These are phyloP conservation scores for Criorhina ranunculi DNA, from an alignment of 2,888 invertebrate species.

Conservation along the genomic window DNA sequence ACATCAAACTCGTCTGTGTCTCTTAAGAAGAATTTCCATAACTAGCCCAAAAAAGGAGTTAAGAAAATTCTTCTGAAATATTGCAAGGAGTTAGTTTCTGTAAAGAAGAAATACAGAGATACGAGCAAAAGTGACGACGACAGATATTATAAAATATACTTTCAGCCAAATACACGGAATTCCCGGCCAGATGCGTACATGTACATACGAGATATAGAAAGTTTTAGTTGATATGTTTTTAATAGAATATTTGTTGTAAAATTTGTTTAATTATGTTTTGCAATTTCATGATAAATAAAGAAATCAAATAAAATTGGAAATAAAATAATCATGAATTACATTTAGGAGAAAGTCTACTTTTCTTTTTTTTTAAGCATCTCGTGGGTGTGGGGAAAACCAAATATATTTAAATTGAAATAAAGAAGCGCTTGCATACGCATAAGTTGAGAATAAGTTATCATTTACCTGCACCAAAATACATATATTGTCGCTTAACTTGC, in stretches of 20 bases:
- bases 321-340: conserved; percentile 45
- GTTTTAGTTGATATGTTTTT: conserved; percentile 60
- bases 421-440: conserved; percentile 39
- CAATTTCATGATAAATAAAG: conserved; percentile 32
- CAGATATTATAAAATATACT: conserved; percentile 77
- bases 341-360: conserved; percentile 20
- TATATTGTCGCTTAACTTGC: conserved; percentile 38
- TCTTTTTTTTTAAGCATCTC: conserved; percentile 37
- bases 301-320: conserved; percentile 56
- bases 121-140: conserved; percentile 77
- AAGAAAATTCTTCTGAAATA: conserved; percentile 72
- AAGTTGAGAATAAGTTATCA: conserved; percentile 16
- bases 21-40: conserved; percentile 33
- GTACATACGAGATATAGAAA: conserved; percentile 77
- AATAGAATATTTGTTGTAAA: conserved; percentile 52
- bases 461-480: conserved; percentile 68
- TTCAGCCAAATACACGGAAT: conserved; percentile 85
- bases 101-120: conserved; percentile 42
- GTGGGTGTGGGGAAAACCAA: conserved; percentile 21
- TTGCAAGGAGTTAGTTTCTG: conserved; percentile 78
- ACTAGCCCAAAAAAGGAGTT: conserved; percentile 20
- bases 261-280: conserved; percentile 33
- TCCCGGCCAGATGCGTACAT: conserved; percentile 84
- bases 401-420: conserved; percentile 21
- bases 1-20: neutral